Evolutionary conservation across 2,888 invertebrate species (phyloP).

Genomic region (Pammene aurita): DNA sequence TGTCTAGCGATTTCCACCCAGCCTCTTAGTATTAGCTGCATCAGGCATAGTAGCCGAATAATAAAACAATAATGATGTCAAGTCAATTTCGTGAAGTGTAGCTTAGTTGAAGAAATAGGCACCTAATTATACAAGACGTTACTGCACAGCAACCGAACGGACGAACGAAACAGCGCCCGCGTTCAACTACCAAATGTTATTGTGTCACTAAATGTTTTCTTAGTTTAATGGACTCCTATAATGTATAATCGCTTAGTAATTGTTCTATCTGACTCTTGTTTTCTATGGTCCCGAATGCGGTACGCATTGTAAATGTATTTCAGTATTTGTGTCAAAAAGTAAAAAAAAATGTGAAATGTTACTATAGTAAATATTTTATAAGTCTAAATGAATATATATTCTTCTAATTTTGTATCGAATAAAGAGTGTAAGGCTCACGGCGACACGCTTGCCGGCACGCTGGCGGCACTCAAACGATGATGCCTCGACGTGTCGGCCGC

Average conservation of each 20-base stretch:
- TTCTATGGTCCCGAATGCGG: constrained; percentile 57
- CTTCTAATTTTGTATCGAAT: constrained; percentile 82
- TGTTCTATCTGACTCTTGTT: constrained; percentile 41
- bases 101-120: constrained; percentile 42
- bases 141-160: constrained; percentile 34
- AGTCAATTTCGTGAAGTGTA: constrained; percentile 67
- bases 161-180: constrained; percentile 29
- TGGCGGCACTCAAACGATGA: constrained; percentile 44
- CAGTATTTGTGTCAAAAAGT: constrained; percentile 73
- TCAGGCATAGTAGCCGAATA: constrained; percentile 42
- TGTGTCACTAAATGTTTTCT: constrained; percentile 44
- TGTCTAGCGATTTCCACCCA: constrained; percentile 33
- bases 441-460: constrained; percentile 44
- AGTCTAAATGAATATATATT: constrained; percentile 82
- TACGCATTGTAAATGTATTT: constrained; percentile 66
- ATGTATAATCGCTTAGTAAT: constrained; percentile 40
- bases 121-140: constrained; percentile 37
- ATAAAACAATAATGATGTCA: constrained; percentile 61
- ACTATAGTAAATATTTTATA: constrained; percentile 77
- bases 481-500: constrained; percentile 7
- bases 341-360: constrained; percentile 62
- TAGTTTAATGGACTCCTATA: constrained; percentile 45
- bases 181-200: constrained; percentile 31
- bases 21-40: constrained; percentile 34
- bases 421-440: constrained; percentile 59